A percentile compares a stretch with the other conserved stretches of the same genome.
These are phyloP conservation scores for Clarias fuscus DNA, from an alignment of 2,797 vertebrate genomes.

Conservation along the genomic window DNA sequence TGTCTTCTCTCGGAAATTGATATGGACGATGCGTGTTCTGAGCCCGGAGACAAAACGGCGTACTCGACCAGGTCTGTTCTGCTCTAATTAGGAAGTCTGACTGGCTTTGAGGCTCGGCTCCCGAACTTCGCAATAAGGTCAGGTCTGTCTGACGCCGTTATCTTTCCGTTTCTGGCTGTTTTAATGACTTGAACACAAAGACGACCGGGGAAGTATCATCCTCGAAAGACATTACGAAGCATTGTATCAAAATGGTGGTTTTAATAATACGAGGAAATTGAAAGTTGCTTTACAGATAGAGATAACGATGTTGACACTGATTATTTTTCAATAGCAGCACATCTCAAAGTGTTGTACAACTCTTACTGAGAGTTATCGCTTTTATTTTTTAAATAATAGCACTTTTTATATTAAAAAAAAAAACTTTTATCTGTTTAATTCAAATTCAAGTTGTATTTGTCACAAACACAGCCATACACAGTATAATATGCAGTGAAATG, in stretches of 20 bases:
- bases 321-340: background rate
- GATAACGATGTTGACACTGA: background rate
- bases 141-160: background rate
- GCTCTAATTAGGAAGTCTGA: background rate
- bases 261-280: background rate
- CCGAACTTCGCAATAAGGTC: constrained; percentile 1
- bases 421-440: no score
- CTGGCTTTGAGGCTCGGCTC: background rate
- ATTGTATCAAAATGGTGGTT: background rate
- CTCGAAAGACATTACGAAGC: background rate
- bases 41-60: background rate
- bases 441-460: no score
- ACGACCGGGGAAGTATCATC: background rate
- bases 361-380: background rate
- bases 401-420: background rate
- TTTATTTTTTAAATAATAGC: background rate
- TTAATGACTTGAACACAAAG: constrained; percentile 2
- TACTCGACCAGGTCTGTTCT: no score
- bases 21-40: background rate
- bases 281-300: no score
- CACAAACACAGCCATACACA: no score
- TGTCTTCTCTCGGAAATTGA: constrained; percentile 61
- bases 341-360: background rate
- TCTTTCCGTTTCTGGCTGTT: background rate
- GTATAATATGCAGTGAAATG: no score